Base-by-base conservation (phyloP, 2,888 invertebrate genomes). In the Drosophila macrothrix region DNA sequence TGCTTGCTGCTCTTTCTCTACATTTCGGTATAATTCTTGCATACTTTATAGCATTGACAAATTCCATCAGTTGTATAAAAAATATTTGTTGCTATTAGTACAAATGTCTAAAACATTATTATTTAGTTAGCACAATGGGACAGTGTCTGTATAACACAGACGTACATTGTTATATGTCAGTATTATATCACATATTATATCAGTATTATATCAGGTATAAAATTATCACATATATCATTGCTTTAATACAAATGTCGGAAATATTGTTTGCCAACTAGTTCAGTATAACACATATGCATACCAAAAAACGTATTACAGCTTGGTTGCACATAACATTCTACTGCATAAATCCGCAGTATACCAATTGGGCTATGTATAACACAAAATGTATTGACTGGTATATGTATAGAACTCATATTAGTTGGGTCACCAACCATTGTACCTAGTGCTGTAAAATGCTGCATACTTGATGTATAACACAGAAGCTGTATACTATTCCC, bases 401-500 rank as follows among this genome's bases (percentile, higher is more conserved):
- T 46, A 62, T 7, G 14, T 1, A 22, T 19, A 31, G 3, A 16
- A 35, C 31, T 55, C 3, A 14, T 16, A 19, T n/a, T n/a, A 50
- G 2, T 28, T 41, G 25, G 25, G 33, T 46, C 28, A 58, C 7
- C 14, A 54, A 12, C 7, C 22, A 9, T 1, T 14, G 12, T 0
- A 2, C 1, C 5, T 6, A 52, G 41, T 53, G 41, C 4, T 37
- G 41, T 31, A 31, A 29, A 58, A 43, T 22, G 16, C 31, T 10
- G 0, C 0, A 41, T 31, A 29, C 1, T 1, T 2, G 0, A 3
- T 5, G 4, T 53, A 53, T 22, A 22, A 25, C 16, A 41, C 25
- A 19, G n/a, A 0, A 10, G 3, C 1, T 41, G 12, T 28, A 56
- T 52, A 14, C 53, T 52, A 22, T 35, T 71, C 73, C 50, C 61